A percentile compares a stretch with the other conserved stretches of the same genome.
Conservation (phyloP, 1,140 invertebrate genomes). For the Carposina sasakii region DNA sequence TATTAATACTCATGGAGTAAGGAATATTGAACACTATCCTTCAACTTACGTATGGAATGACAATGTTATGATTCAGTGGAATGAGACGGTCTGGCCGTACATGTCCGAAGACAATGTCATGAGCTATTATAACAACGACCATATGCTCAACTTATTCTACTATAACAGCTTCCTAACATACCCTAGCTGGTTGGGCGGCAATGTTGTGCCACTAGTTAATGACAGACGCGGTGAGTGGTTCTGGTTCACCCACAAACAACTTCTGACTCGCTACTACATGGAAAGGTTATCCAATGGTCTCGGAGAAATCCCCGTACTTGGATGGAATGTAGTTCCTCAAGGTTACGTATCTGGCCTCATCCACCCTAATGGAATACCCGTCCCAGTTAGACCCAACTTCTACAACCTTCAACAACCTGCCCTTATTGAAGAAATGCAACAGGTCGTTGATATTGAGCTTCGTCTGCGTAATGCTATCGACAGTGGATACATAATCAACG, state of each 20-base stretch:
- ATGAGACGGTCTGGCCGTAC: constrained; percentile 73
- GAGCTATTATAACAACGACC: constrained; percentile 83
- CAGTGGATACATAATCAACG: constrained; percentile 69
- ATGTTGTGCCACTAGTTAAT: constrained; percentile 64
- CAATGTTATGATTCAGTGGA: constrained; percentile 66
- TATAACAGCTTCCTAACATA: constrained; percentile 77
- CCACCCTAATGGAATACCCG: constrained; percentile 78
- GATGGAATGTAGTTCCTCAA: constrained; percentile 72
- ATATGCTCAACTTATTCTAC: constrained; percentile 80
- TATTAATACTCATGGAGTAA: constrained; percentile 60
- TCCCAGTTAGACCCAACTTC: constrained; percentile 75
- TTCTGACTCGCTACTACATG: constrained; percentile 78
- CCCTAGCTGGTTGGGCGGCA: constrained; percentile 75
- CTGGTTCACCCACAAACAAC: constrained; percentile 75
- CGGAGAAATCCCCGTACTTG: constrained; percentile 74
- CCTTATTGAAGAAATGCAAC: constrained; percentile 48
- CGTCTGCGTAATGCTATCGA: constrained; percentile 78
- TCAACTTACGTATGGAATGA: constrained; percentile 47
- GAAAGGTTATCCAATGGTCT: constrained; percentile 78
- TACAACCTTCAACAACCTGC: constrained; percentile 44
- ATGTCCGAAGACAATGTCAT: constrained; percentile 71
- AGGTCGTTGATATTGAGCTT: constrained; percentile 74
- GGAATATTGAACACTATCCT: constrained; percentile 40
- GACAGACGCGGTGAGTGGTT: constrained; percentile 77
- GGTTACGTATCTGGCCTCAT: constrained; percentile 79